These are phyloP conservation scores for Phytoseiulus persimilis DNA, from an alignment of 2,888 invertebrate genomes.

Conservation along the genomic window DNA sequence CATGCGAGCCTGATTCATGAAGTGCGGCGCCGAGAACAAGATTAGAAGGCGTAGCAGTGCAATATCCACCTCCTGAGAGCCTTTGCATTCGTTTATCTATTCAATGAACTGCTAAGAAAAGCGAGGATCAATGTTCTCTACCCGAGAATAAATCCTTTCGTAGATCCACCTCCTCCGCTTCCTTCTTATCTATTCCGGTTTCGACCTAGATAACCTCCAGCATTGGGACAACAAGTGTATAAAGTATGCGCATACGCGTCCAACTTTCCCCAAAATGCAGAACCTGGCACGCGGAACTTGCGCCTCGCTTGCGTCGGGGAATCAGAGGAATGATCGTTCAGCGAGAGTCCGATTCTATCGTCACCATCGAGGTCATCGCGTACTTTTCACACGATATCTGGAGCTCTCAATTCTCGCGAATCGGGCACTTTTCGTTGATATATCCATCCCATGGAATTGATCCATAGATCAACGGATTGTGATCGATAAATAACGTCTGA, in stretches of 20 bases:
- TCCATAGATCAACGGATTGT: too few species aligned
- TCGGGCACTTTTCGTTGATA: too few species aligned
- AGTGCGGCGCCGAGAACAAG: background rate
- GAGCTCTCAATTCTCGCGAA: too few species aligned
- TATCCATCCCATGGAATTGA: too few species aligned
- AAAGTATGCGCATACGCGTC: background rate
- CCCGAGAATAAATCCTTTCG: background rate
- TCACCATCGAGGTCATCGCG: too few species aligned
- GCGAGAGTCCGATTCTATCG: too few species aligned
- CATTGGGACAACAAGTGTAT: background rate
- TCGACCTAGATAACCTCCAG: background rate
- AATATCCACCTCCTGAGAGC: background rate
- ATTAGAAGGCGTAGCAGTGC: background rate
- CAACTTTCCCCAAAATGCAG: background rate
- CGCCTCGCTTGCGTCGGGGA: background rate
- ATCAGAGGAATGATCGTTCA: background rate
- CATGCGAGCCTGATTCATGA: background rate
- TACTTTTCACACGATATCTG: too few species aligned
- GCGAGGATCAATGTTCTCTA: background rate
- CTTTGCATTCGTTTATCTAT: slow-evolving; percentile 5
- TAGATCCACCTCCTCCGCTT: background rate
- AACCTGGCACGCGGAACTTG: background rate
- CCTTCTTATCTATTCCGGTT: background rate
- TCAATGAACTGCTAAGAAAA: background rate
- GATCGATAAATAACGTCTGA: too few species aligned